phyloP scores from a whole-genome alignment of 1,140 invertebrate species.

The Drosophila pallidifrons region DNA sequence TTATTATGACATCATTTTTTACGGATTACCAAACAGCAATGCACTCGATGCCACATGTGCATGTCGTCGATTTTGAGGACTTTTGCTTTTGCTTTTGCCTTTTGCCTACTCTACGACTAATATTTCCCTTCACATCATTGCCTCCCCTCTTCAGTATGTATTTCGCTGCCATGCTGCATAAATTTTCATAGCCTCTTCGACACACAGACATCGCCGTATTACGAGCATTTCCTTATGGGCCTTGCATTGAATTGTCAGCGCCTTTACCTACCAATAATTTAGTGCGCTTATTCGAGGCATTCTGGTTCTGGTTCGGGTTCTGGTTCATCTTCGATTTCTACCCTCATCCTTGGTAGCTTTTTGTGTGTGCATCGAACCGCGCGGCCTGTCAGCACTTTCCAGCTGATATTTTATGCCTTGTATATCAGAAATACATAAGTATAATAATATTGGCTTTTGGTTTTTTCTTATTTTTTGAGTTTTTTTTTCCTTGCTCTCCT shows the following conservation, averaged over 20 bases:
- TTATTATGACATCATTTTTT: conserved; percentile 79
- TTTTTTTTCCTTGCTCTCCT: conserved; percentile 53
- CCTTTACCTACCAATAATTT: conserved; percentile 75
- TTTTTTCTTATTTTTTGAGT: conserved; percentile 16
- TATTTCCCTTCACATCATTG: neutral
- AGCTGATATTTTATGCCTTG: conserved; percentile 61
- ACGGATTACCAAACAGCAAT: conserved; percentile 68
- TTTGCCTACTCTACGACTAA: conserved; percentile 8
- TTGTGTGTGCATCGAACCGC: conserved; percentile 26
- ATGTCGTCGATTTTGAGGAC: conserved; percentile 55
- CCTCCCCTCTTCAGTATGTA: neutral
- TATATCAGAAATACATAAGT: conserved; percentile 26
- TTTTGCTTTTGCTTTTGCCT: conserved; percentile 49
- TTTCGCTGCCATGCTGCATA: conserved; percentile 63
- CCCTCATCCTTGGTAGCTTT: conserved; percentile 25
- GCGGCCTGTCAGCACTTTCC: conserved; percentile 61
- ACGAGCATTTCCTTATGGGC: conserved; percentile 52
- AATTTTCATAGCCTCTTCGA: conserved; percentile 54
- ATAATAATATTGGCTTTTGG: conserved; percentile 46
- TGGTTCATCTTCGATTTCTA: conserved; percentile 41
- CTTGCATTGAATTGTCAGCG: conserved; percentile 78
- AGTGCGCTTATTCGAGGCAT: conserved; percentile 49
- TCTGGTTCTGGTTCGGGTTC: conserved; percentile 6
- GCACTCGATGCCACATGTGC: conserved; percentile 45
- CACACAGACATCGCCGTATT: conserved; percentile 21